Conservation (phyloP, 2,113 vertebrate genomes). For the Entosphenus tridentatus region DNA sequence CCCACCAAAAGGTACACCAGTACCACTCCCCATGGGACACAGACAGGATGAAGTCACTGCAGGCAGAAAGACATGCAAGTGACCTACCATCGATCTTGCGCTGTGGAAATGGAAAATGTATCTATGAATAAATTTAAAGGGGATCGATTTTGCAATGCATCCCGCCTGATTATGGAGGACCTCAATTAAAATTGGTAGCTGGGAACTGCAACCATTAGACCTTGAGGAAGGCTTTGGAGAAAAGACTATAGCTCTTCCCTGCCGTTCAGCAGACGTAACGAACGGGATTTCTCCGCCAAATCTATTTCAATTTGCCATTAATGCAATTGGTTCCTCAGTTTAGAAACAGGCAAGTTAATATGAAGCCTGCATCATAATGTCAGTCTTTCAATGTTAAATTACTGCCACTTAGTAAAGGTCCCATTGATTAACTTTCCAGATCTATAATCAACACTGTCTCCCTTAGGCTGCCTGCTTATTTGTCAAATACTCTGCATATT, state of each 20-base stretch:
- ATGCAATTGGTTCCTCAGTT: neutral
- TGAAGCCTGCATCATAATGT: too few relatives aligned
- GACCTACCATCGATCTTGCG: neutral
- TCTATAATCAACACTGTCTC: too few relatives aligned
- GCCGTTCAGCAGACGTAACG: neutral
- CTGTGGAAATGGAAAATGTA: conserved; percentile 5
- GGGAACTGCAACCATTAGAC: conserved; percentile 6
- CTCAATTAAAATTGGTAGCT: conserved; percentile 3
- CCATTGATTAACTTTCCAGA: too few relatives aligned
- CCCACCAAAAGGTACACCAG: too few relatives aligned
- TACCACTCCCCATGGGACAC: too few relatives aligned
- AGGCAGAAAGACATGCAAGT: neutral
- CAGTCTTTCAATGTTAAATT: too few relatives aligned
- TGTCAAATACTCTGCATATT: too few relatives aligned
- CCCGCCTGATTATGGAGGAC: conserved; percentile 3
- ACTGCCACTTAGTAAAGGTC: too few relatives aligned
- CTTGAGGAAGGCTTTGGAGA: neutral
- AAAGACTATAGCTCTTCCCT: neutral
- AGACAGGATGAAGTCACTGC: neutral
- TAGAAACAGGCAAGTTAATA: neutral
- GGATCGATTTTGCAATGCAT: conserved; percentile 7
- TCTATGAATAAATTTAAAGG: conserved; percentile 4
- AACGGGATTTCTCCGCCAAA: neutral
- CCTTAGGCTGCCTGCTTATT: too few relatives aligned
- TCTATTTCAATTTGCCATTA: conserved; percentile 6